Conservation (phyloP, 2,113 vertebrate genomes). For the Numida meleagris region DNA sequence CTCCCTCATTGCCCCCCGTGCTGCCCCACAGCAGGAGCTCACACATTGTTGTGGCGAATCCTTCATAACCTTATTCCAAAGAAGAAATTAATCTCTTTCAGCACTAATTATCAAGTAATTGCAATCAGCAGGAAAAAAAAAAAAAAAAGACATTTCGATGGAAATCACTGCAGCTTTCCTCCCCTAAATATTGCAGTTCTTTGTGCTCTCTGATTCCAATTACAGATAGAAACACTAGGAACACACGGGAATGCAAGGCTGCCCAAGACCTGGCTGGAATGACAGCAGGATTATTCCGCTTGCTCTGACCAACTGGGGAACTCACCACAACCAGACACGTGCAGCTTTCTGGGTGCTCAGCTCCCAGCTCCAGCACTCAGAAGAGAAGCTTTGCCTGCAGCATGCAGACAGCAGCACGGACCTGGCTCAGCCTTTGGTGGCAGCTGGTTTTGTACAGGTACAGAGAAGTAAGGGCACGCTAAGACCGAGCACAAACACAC, state of each 20-base stretch:
- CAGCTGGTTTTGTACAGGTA: background rate
- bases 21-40: background rate
- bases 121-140: background rate
- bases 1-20: background rate
- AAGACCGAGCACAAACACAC: background rate
- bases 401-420: background rate
- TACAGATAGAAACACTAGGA: background rate
- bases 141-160: background rate
- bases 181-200: background rate
- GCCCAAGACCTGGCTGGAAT: background rate
- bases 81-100: background rate
- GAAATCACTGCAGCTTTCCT: background rate
- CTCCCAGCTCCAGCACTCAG: background rate
- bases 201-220: background rate
- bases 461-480: background rate
- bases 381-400: background rate
- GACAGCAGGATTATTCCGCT: background rate
- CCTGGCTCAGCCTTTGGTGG: background rate
- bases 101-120: conserved; percentile 34
- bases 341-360: rapidly evolving
- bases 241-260: background rate
- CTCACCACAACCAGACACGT: rapidly evolving
- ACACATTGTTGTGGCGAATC: background rate
- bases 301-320: background rate
- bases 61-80: background rate